Evolutionary conservation across 2,888 invertebrate genomes (phyloP).

Genomic region (Hirtodrosophila duncani): DNA sequence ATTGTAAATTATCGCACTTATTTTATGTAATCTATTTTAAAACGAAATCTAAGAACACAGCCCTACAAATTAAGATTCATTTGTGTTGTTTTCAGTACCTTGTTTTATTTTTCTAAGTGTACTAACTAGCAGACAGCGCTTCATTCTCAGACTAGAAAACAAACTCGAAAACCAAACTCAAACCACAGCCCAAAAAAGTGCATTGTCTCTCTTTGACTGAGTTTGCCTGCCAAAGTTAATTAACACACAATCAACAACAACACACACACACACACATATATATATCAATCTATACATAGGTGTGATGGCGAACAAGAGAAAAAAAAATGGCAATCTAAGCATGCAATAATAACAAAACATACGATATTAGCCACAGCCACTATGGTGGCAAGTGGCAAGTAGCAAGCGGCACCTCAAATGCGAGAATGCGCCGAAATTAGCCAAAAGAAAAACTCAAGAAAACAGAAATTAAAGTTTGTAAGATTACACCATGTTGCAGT

Average conservation of each 20-base stretch:
- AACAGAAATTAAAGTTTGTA: conserved; percentile 65
- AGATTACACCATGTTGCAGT: conserved; percentile 61
- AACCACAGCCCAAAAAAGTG: conserved; percentile 14
- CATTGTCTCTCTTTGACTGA: conserved; percentile 37
- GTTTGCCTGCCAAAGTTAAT: conserved; percentile 55
- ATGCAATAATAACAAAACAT: conserved; percentile 61
- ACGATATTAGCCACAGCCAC: conserved; percentile 52
- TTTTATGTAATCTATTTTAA: no score
- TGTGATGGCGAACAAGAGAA: conserved; percentile 24
- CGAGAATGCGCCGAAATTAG: conserved; percentile 66
- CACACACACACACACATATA: conserved; percentile 20
- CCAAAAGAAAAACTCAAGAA: conserved; percentile 48
- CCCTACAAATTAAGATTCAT: no score
- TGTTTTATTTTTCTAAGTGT: no score
- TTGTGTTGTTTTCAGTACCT: no score
- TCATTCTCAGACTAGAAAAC: no score
- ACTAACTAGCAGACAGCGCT: neutral
- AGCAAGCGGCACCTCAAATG: conserved; percentile 54
- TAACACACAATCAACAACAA: conserved; percentile 68
- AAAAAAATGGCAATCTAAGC: conserved; percentile 42
- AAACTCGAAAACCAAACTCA: conserved; percentile 7
- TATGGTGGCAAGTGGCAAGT: neutral
- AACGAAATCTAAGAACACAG: no score
- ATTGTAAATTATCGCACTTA: no score
- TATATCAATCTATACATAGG: conserved; percentile 9